A percentile compares a stretch with the other conserved stretches of the same genome.
phyloP scores from a whole-genome alignment of 2,888 invertebrate species.

The Cheilosia impressa region DNA sequence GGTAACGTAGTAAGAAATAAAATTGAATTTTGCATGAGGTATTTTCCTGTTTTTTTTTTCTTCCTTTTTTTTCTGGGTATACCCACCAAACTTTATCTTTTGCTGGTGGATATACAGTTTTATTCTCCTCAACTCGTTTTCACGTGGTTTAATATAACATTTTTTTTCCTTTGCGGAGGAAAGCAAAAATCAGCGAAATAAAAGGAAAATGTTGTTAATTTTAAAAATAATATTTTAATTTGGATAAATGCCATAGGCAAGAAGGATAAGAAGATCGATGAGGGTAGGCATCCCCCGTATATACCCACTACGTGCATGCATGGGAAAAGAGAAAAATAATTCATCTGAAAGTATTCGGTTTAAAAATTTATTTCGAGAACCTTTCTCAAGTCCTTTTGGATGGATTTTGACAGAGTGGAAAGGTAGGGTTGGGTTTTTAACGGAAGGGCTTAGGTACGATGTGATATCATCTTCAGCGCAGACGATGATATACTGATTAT shows the following conservation, averaged over 20 bases:
- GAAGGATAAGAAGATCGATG: constrained; percentile 18
- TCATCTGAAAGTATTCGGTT: background rate
- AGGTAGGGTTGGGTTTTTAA: background rate
- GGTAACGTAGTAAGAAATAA: constrained; percentile 48
- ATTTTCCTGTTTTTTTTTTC: constrained; percentile 21
- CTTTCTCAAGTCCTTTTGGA: background rate
- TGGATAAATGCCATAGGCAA: constrained; percentile 32
- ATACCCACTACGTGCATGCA: no score
- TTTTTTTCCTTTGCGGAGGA: background rate
- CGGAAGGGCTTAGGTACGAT: no score
- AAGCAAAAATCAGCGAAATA: constrained; percentile 30
- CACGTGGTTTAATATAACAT: constrained; percentile 15
- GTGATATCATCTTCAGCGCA: no score
- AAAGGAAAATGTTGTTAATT: constrained; percentile 57
- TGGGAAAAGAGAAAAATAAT: no score
- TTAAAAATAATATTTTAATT: constrained; percentile 62
- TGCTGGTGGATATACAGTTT: constrained; percentile 9
- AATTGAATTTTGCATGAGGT: constrained; percentile 64
- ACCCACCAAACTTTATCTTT: constrained; percentile 42
- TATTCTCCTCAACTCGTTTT: constrained; percentile 12
- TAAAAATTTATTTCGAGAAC: background rate
- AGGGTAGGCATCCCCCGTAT: background rate
- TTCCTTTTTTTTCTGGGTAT: constrained; percentile 13
- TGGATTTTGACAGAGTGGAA: background rate
- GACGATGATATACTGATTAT: no score